These are phyloP conservation scores for Patiria pectinifera DNA, from an alignment of 53 echinoderm and acorn worm genomes.

Conservation along the genomic window DNA sequence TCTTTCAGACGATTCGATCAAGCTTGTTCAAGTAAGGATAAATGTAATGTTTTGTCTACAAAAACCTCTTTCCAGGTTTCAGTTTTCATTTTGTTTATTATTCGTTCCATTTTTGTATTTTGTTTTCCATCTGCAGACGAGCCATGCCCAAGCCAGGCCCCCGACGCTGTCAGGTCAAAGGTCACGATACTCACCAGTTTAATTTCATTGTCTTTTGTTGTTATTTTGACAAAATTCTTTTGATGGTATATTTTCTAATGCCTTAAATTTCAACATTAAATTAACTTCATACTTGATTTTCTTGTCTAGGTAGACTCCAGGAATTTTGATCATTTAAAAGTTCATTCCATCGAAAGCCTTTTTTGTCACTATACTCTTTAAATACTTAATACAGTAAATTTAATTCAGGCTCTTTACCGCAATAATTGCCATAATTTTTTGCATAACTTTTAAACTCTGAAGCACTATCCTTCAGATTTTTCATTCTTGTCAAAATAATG, in stretches of 20 bases:
- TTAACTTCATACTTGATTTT: neutral
- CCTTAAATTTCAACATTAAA: conserved; percentile 4
- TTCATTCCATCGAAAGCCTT: too few relatives aligned
- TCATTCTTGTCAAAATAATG: too few relatives aligned
- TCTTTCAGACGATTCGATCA: too few relatives aligned
- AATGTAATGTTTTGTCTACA: too few relatives aligned
- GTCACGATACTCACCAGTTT: conserved; percentile 24
- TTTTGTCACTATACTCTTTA: too few relatives aligned
- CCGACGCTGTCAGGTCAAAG: conserved; percentile 18
- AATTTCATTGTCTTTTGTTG: conserved; percentile 32
- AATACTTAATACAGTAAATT: too few relatives aligned
- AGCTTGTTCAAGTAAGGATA: too few relatives aligned
- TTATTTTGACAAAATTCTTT: conserved; percentile 6
- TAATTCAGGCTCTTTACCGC: too few relatives aligned
- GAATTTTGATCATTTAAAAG: neutral
- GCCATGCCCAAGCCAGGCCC: conserved; percentile 47
- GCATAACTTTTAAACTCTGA: too few relatives aligned
- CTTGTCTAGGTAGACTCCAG: neutral
- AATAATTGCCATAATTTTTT: too few relatives aligned
- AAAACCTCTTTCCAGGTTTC: too few relatives aligned
- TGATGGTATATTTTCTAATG: conserved; percentile 31
- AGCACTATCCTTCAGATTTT: too few relatives aligned
- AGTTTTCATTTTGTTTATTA: neutral
- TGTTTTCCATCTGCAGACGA: conserved; percentile 13
- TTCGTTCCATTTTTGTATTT: neutral